phyloP scores from a whole-genome alignment of 1,140 invertebrate species.

The Pseudachorutes palmiensis region DNA sequence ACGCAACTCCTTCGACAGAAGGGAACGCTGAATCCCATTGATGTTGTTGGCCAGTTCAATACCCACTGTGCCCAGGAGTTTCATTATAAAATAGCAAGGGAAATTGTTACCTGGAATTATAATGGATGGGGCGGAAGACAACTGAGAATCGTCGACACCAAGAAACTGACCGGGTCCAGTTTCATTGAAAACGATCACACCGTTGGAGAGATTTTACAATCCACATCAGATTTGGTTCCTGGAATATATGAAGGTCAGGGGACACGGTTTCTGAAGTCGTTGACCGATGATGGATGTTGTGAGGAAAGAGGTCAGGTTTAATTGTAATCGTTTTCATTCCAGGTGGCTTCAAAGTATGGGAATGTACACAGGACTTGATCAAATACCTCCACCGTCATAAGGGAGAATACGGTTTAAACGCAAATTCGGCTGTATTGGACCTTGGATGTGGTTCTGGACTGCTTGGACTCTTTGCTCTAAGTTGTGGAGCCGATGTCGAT shows the following conservation, averaged over 20 bases:
- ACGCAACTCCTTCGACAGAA: not conserved
- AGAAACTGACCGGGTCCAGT: not conserved
- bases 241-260: conserved; percentile 42
- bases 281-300: too few relatives aligned
- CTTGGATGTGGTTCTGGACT: conserved; percentile 79
- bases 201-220: conserved; percentile 23
- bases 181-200: conserved; percentile 12
- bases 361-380: conserved; percentile 69
- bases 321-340: conserved; percentile 30
- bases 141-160: conserved; percentile 6
- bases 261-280: not conserved
- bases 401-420: conserved; percentile 43
- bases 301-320: not conserved
- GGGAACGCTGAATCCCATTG: not conserved
- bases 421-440: conserved; percentile 58
- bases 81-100: not conserved
- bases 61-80: not conserved
- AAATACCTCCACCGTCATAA: conserved; percentile 49
- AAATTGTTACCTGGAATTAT: not conserved
- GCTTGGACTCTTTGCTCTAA: conserved; percentile 62
- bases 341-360: conserved; percentile 85
- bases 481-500: conserved; percentile 58
- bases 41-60: not conserved
- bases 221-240: conserved; percentile 39
- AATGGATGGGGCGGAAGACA: conserved; percentile 1